A percentile compares a stretch with the other conserved stretches of the same genome.
Evolutionary conservation across 2,113 vertebrate genomes (phyloP).

Genomic region (Probosciger aterrimus): DNA sequence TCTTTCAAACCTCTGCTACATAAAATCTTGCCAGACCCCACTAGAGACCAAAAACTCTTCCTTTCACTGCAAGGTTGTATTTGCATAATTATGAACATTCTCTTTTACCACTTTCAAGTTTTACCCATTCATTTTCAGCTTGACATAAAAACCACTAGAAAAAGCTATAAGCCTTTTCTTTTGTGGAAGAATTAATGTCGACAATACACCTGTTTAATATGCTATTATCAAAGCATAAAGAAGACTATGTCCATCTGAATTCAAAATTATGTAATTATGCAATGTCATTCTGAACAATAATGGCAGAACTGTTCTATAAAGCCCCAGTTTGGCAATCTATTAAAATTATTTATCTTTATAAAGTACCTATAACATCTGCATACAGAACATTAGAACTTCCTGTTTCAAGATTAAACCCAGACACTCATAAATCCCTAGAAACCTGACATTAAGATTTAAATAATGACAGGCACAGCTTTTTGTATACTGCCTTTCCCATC

Average conservation of each 20-base stretch:
- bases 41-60: background rate
- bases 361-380: background rate
- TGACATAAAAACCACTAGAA: background rate
- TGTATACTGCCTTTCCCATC: background rate
- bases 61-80: background rate
- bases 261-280: background rate
- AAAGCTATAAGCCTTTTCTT: background rate
- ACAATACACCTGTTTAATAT: background rate
- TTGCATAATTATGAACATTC: constrained; percentile 4
- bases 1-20: background rate
- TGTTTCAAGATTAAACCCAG: background rate
- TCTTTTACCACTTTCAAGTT: background rate
- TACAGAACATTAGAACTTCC: background rate
- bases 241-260: background rate
- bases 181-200: background rate
- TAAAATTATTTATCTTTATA: background rate
- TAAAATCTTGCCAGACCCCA: background rate
- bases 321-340: background rate
- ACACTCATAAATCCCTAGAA: background rate
- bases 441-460: background rate
- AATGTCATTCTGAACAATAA: background rate
- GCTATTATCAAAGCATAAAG: background rate
- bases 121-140: background rate
- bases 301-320: background rate
- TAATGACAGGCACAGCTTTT: background rate